Evolutionary conservation across 1,140 invertebrate species (phyloP), one percentile per base, ranked within the genome.

Genomic region (Cotesia typhae): DNA sequence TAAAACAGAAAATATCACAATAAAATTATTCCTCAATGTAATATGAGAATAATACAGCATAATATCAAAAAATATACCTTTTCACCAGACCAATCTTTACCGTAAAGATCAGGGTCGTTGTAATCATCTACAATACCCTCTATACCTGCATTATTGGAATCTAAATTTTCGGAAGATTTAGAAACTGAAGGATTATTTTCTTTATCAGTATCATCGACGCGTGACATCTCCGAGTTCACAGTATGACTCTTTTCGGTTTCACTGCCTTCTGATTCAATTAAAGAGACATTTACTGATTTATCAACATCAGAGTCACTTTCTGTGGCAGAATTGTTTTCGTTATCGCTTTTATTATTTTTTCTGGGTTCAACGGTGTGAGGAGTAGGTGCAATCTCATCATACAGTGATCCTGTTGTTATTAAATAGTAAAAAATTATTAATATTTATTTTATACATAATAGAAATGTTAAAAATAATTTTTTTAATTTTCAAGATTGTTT

Each of bases 1-100:
- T 14, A 20, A 55, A 55, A 14, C 53, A 55, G 53, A 55, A 55
- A 55, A 55, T 55, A 55, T 55, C 53, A 55, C 53, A 14, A 55
- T 55, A 20, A 55, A 14, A 20, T 55, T 17, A 55, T 55, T 55
- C 14, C 52, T 55, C 4, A 55, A 55, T 55, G 38, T 41, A 41
- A 41, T 41, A 41, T 41, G 38, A 41, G 38, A 55, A 55, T 55
- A 55, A 55, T 55, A 55, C 12, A 55, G 52, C 52, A 55, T 55
- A 55, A 55, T 55, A 41, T 55, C 12, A 55, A 55, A 55, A 55
- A 14, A 55, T 17, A 55, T 55, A 55, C 52, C 14, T 55, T 55
- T 55, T 55, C 52, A 14, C 14, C 53, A 55, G 53, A 20, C 53
- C 53, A 55, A 55, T 55, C 53, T 55, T 55, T 55, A 14, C 53